phyloP scores from a whole-genome alignment of 2,888 invertebrate species.

The Erebia ligea region DNA sequence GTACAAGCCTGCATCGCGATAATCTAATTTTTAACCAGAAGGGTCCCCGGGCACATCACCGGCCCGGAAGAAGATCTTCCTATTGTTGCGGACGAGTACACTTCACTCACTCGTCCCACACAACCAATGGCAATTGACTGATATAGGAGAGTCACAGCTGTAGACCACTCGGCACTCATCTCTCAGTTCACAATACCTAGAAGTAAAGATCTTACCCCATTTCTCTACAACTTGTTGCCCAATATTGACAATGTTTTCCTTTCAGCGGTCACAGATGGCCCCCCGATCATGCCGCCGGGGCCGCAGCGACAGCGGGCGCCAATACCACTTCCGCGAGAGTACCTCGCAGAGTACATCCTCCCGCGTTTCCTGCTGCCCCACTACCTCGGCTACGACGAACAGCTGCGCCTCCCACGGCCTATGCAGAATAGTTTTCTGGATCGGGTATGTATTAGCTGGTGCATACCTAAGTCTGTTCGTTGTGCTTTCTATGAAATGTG shows the following conservation, averaged over 20 bases:
- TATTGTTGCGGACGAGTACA: no score
- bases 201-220: background rate
- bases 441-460: constrained; percentile 13
- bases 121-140: no score
- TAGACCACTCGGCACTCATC: no score
- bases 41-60: no score
- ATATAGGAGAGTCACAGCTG: no score
- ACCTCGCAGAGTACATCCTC: constrained; percentile 22
- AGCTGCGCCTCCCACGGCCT: constrained; percentile 18
- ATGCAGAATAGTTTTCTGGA: constrained; percentile 14
- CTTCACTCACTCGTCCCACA: no score
- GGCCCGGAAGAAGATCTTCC: no score
- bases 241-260: constrained; percentile 1
- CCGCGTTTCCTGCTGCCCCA: constrained; percentile 28
- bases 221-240: background rate
- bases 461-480: no score
- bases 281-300: constrained; percentile 7
- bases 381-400: constrained; percentile 27
- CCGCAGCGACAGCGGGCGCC: constrained; percentile 1
- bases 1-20: no score
- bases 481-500: no score
- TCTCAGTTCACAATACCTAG: no score
- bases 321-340: background rate
- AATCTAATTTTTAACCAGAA: no score
- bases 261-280: constrained; percentile 16